These are phyloP conservation scores for Manacus vitellinus DNA, from an alignment of 2,113 vertebrate species.

Conservation along the genomic window DNA sequence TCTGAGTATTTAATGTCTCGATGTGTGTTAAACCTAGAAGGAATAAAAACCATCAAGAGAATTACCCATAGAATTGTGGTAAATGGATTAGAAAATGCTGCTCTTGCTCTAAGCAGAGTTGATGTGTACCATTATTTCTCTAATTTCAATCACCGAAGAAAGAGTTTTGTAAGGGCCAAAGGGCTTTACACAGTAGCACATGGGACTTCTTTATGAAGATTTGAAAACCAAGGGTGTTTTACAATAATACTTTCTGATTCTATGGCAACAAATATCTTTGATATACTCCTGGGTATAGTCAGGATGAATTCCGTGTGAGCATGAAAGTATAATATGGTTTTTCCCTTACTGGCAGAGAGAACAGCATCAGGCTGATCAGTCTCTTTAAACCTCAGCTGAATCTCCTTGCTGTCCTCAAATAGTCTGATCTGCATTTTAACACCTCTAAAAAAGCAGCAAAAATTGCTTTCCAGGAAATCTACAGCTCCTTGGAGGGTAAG, in stretches of 20 bases:
- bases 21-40: neutral
- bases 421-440: conserved; percentile 49
- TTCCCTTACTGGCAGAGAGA: neutral
- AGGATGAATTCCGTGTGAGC: conserved; percentile 10
- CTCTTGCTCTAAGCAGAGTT: conserved; percentile 8
- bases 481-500: neutral
- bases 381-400: conserved; percentile 20
- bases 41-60: conserved; percentile 3
- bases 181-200: neutral
- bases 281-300: neutral
- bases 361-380: conserved; percentile 1
- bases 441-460: neutral
- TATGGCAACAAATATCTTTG: conserved; percentile 29
- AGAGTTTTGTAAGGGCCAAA: neutral
- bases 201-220: conserved; percentile 11
- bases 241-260: conserved; percentile 25
- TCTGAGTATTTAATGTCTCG: neutral
- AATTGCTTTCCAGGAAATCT: conserved; percentile 2
- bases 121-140: conserved; percentile 16
- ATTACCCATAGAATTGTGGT: conserved; percentile 11
- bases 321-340: neutral
- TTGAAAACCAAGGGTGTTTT: conserved; percentile 21
- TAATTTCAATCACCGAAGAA: neutral
- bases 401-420: neutral
- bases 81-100: conserved; percentile 20